phyloP scores from a whole-genome alignment of 2,797 vertebrate genomes.

The Lepilemur ruficaudatus region DNA sequence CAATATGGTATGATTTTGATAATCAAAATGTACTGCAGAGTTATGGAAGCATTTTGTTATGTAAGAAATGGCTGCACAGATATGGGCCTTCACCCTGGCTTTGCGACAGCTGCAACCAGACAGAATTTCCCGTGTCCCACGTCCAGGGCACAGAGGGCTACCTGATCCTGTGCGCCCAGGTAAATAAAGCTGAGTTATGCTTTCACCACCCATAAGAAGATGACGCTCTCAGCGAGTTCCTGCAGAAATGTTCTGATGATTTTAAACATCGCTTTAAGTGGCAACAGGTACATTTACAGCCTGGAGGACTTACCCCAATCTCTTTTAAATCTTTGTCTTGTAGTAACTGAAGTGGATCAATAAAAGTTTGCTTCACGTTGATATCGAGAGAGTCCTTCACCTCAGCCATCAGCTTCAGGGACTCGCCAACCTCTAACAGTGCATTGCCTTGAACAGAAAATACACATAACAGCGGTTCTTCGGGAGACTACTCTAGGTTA shows the following conservation, averaged over 20 bases:
- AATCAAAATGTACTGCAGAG: neutral
- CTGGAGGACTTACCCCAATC: conserved; percentile 89
- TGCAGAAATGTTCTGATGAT: neutral
- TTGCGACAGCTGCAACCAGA: neutral
- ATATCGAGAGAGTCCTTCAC: conserved; percentile 96
- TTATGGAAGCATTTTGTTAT: neutral
- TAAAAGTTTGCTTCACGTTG: conserved; percentile 95
- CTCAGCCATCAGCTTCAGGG: conserved; percentile 95
- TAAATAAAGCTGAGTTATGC: neutral
- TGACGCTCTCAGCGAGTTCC: neutral
- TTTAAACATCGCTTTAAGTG: neutral
- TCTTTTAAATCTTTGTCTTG: conserved; percentile 97
- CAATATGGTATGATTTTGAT: neutral
- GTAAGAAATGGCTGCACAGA: neutral
- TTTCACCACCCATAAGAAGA: neutral
- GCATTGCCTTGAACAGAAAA: conserved; percentile 84
- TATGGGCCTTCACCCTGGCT: neutral
- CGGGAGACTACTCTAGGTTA: neutral
- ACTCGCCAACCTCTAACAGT: conserved; percentile 91
- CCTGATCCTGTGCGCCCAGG: accelerated
- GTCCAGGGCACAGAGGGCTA: neutral
- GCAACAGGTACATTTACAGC: neutral
- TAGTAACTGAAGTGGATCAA: conserved; percentile 93
- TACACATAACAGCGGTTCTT: neutral
- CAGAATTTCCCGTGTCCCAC: neutral